Base-by-base conservation (phyloP, 64 coral and sea anemone species). In the Actinia equina region DNA sequence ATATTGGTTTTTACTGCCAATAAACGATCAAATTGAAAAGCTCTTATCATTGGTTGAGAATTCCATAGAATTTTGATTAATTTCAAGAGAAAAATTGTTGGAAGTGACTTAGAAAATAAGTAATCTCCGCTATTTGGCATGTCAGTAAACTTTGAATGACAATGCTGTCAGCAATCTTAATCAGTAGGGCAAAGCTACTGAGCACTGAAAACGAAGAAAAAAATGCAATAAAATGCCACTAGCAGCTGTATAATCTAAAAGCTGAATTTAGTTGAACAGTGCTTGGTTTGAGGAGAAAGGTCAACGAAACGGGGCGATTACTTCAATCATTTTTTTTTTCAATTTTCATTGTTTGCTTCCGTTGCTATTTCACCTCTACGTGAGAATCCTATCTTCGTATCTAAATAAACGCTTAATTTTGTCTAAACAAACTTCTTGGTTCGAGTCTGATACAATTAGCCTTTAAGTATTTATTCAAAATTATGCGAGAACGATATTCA, bases 381-480 rank as follows among this genome's bases (percentile, higher is more conserved):
- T 65, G 22, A 65, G 6, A 20, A n/a, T 4, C 20, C 62, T n/a
- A 65, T 65, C 23, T 23, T 60, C 59, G 17, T 60, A 18, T 60
- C 59, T 60, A 60, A 60, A 60, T 19, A 60, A 60, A 60, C 13
- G 59, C 1, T 17, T 60, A 60, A 60, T 60, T 49, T 57, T 65
- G 7, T 65, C 22, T 23, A 65, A n/a, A 65, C 62, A 65, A n/a
- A 65, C 55, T 23, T 65, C n/a, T 65, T 65, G 62, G 4, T 23
- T 23, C 6, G n/a, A 65, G 62, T 20, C n/a, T 65, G 62, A 23
- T 23, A 65, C 62, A 65, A 65, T 65, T 65, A 65, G n/a, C 1
- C n/a, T 65, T 65, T 65, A 65, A 65, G 62, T 65, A 65, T 65
- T 65, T 4, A 65, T 65, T 65, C 62, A 65, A 65, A 65, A 65